Evolutionary conservation across 2,888 invertebrate genomes (phyloP).

Genomic region (Sesia bembeciformis): DNA sequence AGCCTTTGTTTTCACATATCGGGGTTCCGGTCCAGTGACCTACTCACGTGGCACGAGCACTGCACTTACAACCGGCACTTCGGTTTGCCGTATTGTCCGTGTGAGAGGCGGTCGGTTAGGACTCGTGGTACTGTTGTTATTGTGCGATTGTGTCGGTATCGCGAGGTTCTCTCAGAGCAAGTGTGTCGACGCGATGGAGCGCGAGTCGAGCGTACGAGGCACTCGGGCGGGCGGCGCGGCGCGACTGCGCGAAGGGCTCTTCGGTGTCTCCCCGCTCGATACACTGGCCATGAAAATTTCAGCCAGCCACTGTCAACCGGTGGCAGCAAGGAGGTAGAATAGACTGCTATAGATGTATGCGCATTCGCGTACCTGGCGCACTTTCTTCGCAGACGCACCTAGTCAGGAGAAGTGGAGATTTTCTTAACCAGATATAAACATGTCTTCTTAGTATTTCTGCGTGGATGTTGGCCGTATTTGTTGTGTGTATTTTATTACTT

Average conservation of each 20-base stretch:
- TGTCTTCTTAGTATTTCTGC: too few relatives aligned
- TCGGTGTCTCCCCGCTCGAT: constrained; percentile 43
- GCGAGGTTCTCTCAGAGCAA: constrained; percentile 29
- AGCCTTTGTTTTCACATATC: constrained; percentile 45
- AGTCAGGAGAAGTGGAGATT: too few relatives aligned
- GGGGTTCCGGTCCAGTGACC: constrained; percentile 9
- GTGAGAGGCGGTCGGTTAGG: constrained; percentile 10
- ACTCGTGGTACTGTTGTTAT: constrained; percentile 9
- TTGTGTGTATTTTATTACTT: too few relatives aligned
- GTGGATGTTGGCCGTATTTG: too few relatives aligned
- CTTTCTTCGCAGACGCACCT: too few relatives aligned
- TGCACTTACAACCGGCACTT: constrained; percentile 34
- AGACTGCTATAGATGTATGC: neutral
- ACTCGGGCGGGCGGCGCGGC: constrained; percentile 37
- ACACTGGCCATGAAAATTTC: constrained; percentile 72
- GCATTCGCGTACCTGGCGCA: neutral
- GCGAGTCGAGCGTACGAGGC: constrained; percentile 16
- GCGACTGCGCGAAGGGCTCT: constrained; percentile 52
- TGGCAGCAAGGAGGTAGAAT: constrained; percentile 52
- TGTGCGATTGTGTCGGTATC: constrained; percentile 16
- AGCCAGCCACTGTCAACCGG: constrained; percentile 64
- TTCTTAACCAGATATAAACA: too few relatives aligned
- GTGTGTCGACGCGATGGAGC: constrained; percentile 27
- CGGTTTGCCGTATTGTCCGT: constrained; percentile 17
- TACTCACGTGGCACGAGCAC: constrained; percentile 37